Base-by-base conservation (phyloP, 2,113 vertebrate species). In the Chamaea fasciata region DNA sequence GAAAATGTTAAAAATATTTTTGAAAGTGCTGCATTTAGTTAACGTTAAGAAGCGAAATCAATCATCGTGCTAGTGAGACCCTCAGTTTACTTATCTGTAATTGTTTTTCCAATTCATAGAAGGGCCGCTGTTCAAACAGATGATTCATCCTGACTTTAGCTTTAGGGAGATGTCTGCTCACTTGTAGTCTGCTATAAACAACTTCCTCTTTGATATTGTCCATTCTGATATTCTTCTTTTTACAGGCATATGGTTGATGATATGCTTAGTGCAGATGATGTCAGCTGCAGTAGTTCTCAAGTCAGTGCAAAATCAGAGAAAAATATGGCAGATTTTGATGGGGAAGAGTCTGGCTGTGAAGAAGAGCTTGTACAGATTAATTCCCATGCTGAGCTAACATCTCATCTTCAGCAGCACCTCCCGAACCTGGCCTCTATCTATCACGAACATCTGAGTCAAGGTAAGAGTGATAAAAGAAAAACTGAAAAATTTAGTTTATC, bases 221-320 rank as follows among this genome's bases (percentile, higher is more conserved):
- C 59, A 80, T 78, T 90, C 35, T 82, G 33, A 78, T 94, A 15
- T 4, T 92, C 69, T 37, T 97, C 27, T 96, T 55, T 55, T 97
- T 96, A 24, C 92, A 99, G 99, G 52, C 99, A 99, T 52, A 98
- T 99, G 98, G 99, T 99, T 69, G 99, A 99, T 97, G 99, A 99
- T 97, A 99, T 99, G 99, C 97, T 99, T 91, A 99, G 99, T 65
- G 99, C 99, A 14, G 99, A 99, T 82, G 99, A 99, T 73, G 99
- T 99, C 90, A 99, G 99, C 97, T 99, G 99, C 96, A 99, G 99
- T 97, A 99, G 99, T 96, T 99, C 99, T 41, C 99, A 99, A 98
- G 99, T 99, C 97, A 99, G 99, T 95, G 99, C 99, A 95, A 99
- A 99, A 97, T 99, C 99, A 5, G 99, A 99, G 98, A 99, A 99